These are phyloP conservation scores for Actenoides lindsayi DNA, from an alignment of 2,113 vertebrate genomes.

Conservation along the genomic window DNA sequence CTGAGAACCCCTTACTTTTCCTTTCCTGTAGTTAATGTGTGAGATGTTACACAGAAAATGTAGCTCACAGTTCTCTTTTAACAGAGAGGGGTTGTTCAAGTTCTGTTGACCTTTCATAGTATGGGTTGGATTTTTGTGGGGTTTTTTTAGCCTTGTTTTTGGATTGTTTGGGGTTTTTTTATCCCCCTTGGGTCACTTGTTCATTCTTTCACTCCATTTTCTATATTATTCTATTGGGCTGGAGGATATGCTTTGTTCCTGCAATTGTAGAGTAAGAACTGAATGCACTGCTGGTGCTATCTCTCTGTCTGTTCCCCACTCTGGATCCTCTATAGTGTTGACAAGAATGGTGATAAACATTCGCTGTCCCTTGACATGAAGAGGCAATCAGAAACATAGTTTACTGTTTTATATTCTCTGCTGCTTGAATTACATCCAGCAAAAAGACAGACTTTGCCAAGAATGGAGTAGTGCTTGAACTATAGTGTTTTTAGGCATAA, in stretches of 20 bases:
- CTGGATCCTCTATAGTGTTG: background rate
- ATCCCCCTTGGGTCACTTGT: background rate
- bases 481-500: background rate
- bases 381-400: background rate
- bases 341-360: constrained; percentile 45
- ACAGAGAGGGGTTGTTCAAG: background rate
- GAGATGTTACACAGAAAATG: background rate
- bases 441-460: constrained; percentile 5
- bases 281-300: background rate
- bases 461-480: background rate
- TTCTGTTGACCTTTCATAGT: background rate
- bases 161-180: background rate
- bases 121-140: background rate
- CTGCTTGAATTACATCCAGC: constrained; percentile 1
- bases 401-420: background rate
- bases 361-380: constrained; percentile 3
- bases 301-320: background rate
- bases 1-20: background rate
- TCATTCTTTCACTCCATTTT: background rate
- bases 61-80: background rate
- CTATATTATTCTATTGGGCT: background rate
- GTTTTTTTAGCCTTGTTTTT: background rate
- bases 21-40: background rate
- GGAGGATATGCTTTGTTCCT: background rate
- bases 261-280: background rate